A percentile compares a stretch with the other conserved stretches of the same genome.
These are phyloP conservation scores for Holcopasites calliopsidis DNA, from an alignment of 1,140 invertebrate species.

Conservation along the genomic window DNA sequence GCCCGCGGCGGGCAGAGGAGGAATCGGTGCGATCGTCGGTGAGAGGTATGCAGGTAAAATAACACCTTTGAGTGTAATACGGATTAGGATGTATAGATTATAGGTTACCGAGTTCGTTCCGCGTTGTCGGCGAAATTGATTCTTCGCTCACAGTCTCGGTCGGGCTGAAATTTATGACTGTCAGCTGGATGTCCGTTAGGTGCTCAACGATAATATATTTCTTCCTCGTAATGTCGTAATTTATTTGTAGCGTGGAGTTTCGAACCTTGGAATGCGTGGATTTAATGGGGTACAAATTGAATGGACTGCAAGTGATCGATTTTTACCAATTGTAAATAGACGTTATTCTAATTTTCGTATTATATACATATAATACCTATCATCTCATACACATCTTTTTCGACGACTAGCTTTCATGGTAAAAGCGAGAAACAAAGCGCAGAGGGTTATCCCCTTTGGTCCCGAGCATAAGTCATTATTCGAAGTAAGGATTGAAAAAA, in stretches of 20 bases:
- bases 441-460: not conserved
- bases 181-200: not conserved
- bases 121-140: slow-evolving; percentile 37
- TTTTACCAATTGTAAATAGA: too few species aligned
- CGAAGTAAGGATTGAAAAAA: slow-evolving; percentile 3
- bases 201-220: slow-evolving; percentile 14
- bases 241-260: not conserved
- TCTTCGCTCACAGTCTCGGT: too few species aligned
- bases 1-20: not conserved
- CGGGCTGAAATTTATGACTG: slow-evolving; percentile 26
- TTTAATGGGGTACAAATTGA: not conserved
- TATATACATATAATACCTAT: too few species aligned
- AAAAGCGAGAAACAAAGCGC: too few species aligned
- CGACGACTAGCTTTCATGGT: too few species aligned
- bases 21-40: slow-evolving; percentile 22
- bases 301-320: too few species aligned
- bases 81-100: slow-evolving; percentile 44
- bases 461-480: not conserved
- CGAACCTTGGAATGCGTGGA: not conserved
- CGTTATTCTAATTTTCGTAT: too few species aligned
- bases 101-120: slow-evolving; percentile 34
- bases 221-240: slow-evolving; percentile 19
- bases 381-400: too few species aligned
- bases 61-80: slow-evolving; percentile 42
- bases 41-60: slow-evolving; percentile 15